Percentiles rank a stretch among this genome's conserved stretches.
phyloP scores from a whole-genome alignment of 2,113 vertebrate species.

The Motacilla alba region DNA sequence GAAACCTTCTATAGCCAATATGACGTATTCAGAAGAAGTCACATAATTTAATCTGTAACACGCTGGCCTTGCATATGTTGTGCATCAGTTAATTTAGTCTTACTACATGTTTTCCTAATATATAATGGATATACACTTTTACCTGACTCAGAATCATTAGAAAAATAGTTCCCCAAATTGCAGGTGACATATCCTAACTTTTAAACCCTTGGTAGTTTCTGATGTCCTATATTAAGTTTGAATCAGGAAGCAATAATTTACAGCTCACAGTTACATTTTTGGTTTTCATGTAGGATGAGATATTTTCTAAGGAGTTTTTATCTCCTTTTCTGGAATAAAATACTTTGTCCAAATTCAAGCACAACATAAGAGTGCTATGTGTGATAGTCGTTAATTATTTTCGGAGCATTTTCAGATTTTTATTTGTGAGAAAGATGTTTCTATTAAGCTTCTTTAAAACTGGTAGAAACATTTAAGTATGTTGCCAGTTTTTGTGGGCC shows the following conservation, averaged over 20 bases:
- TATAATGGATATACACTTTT: neutral
- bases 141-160: neutral
- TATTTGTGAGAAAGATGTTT: neutral
- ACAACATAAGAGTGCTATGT: neutral
- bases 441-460: neutral
- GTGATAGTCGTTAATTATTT: neutral
- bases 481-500: neutral
- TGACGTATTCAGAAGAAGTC: accelerated
- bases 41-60: neutral
- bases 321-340: neutral
- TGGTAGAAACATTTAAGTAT: neutral
- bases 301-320: neutral
- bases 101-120: neutral
- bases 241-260: neutral
- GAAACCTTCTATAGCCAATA: neutral
- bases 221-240: neutral
- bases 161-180: neutral
- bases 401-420: neutral
- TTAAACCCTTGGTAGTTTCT: neutral
- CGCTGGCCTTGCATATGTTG: neutral
- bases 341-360: neutral
- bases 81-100: neutral
- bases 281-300: neutral
- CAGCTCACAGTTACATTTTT: neutral
- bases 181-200: neutral